phyloP scores from a whole-genome alignment of 1,140 invertebrate genomes.

The Archivesica marissinica region DNA sequence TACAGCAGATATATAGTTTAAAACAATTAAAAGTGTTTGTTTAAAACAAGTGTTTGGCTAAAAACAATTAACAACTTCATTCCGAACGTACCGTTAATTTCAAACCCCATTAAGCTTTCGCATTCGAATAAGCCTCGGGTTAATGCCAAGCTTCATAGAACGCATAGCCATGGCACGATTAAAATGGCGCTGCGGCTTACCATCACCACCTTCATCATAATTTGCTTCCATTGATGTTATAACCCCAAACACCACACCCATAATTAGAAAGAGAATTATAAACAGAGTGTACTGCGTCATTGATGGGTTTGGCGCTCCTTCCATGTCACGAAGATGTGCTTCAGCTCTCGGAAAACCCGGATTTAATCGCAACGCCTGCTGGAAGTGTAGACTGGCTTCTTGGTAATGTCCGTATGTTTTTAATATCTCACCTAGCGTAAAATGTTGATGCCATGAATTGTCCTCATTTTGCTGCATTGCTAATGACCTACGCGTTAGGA shows the following conservation, averaged over 20 bases:
- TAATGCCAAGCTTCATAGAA: constrained; percentile 87
- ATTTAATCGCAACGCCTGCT: constrained; percentile 91
- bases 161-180: constrained; percentile 94
- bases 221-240: constrained; percentile 89
- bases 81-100: too few relatives aligned
- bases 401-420: constrained; percentile 92
- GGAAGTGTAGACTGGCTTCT: constrained; percentile 92
- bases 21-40: too few relatives aligned
- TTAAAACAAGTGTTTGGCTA: too few relatives aligned
- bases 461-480: constrained; percentile 91
- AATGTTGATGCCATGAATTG: constrained; percentile 95
- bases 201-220: constrained; percentile 85
- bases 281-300: constrained; percentile 89
- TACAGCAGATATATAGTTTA: too few relatives aligned
- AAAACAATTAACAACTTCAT: too few relatives aligned
- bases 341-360: constrained; percentile 92
- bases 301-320: constrained; percentile 76
- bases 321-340: constrained; percentile 89
- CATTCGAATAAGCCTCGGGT: constrained; percentile 83
- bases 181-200: constrained; percentile 91
- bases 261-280: constrained; percentile 93
- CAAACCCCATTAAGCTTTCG: constrained; percentile 73
- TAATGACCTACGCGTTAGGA: constrained; percentile 90
- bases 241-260: constrained; percentile 90
- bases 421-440: constrained; percentile 88